Conservation (phyloP, 2,797 vertebrate genomes). For the Sebastes taczanowskii region DNA sequence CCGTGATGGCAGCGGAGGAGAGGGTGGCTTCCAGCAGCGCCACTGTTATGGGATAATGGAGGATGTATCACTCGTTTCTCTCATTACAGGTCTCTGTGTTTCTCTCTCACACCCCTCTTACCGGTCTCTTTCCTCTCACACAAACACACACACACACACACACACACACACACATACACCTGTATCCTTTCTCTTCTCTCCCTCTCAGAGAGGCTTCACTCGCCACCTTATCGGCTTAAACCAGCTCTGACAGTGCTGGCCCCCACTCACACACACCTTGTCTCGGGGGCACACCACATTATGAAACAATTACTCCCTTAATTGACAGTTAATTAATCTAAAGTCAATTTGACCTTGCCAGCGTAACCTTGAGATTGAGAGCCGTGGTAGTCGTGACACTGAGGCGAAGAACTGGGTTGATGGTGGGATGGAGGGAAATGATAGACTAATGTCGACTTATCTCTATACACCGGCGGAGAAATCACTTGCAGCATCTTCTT, state of each 20-base stretch:
- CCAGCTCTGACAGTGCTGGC: conserved; percentile 74
- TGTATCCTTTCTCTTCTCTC: conserved; percentile 22
- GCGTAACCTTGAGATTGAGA: conserved; percentile 77
- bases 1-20: conserved; percentile 23
- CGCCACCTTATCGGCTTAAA: conserved; percentile 66
- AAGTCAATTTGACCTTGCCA: conserved; percentile 86
- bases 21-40: conserved; percentile 12
- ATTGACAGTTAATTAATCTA: conserved; percentile 88
- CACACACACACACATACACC: conserved; percentile 6
- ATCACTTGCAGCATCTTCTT: conserved; percentile 41
- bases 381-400: conserved; percentile 38
- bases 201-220: conserved; percentile 49
- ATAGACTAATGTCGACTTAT: conserved; percentile 44
- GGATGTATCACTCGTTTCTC: conserved; percentile 46
- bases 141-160: neutral
- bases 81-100: conserved; percentile 43
- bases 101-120: conserved; percentile 24
- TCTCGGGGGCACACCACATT: conserved; percentile 75
- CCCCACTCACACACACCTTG: conserved; percentile 69
- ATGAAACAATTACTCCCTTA: conserved; percentile 83
- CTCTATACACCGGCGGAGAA: conserved; percentile 28
- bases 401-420: conserved; percentile 25
- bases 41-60: conserved; percentile 60
- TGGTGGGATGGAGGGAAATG: conserved; percentile 5
- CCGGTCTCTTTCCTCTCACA: neutral